Conservation (phyloP, 2,888 invertebrate genomes). For the Dasysyrphus albostriatus region DNA sequence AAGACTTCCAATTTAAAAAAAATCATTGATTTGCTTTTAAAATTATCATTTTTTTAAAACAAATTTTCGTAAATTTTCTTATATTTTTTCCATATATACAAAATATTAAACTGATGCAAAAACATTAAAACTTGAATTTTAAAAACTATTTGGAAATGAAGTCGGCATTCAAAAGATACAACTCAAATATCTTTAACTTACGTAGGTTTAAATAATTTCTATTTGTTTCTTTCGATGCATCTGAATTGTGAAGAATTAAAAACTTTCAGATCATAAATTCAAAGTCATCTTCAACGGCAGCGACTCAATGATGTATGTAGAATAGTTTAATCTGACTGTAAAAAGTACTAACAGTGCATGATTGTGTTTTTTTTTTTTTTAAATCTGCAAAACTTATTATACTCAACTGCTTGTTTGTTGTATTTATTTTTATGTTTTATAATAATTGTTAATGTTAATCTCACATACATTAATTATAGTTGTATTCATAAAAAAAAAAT, state of each 20-base stretch:
- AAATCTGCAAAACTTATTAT: not conserved
- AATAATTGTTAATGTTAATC: slow-evolving; percentile 14
- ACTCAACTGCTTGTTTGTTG: not conserved
- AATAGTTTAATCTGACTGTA: slow-evolving; percentile 16
- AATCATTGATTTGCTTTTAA: not conserved
- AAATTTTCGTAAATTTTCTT: not conserved
- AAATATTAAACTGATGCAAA: slow-evolving; percentile 10
- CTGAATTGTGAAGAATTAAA: slow-evolving; percentile 47
- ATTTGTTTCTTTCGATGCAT: slow-evolving; percentile 33
- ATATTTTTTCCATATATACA: slow-evolving; percentile 7
- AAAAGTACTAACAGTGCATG: slow-evolving; percentile 35
- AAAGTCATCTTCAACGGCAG: slow-evolving; percentile 62
- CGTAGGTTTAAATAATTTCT: slow-evolving; percentile 29
- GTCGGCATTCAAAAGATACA: slow-evolving; percentile 33
- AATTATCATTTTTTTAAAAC: not conserved
- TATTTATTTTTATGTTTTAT: not conserved
- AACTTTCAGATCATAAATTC: slow-evolving; percentile 63
- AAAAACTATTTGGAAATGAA: slow-evolving; percentile 38
- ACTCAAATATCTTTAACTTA: slow-evolving; percentile 43
- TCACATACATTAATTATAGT: slow-evolving; percentile 9
- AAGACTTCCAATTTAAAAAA: not conserved
- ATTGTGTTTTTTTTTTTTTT: not conserved
- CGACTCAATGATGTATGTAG: slow-evolving; percentile 65
- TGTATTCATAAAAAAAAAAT: not conserved
- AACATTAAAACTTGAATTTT: slow-evolving; percentile 29